Evolutionary conservation across 2,797 vertebrate species (phyloP), one percentile per base, ranked within the genome.

Genomic region (Onychomys torridus): DNA sequence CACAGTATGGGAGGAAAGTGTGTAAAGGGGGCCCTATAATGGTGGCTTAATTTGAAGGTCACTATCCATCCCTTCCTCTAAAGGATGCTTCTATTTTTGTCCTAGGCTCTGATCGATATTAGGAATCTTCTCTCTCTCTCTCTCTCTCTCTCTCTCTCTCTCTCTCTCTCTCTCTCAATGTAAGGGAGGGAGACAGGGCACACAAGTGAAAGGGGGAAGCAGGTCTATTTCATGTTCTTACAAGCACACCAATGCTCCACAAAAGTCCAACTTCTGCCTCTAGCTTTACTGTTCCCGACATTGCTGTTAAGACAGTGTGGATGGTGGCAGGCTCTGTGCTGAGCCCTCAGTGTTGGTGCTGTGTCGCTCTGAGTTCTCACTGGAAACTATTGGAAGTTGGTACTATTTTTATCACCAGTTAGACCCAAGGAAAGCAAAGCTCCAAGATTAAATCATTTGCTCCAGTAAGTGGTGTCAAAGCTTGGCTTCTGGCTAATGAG

Each of bases 401-500:
- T 89, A 52, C 92, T 96, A 61, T 96, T 97, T 97, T 92, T 34
- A 96, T 84, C 85, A 89, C 79, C 67, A 63, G 88, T 90, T 94
- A 96, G 49, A 90, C 57, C 77, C 57, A 90, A 90, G 76, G 23
- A 79, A 95, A 90, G 85, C 49, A 84, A 94, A 86, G 37, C 65
- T 94, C 75, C 57, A 69, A 55, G 92, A 78, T 96, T 96, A 94
- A 96, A 65, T 97, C 94, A 93, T 95, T 93, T 90, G 83, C 93
- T 89, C 95, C 91, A 91, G 89, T 73, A 91, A 89, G 46, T 87
- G 69, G 46, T 94, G 63, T 93, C 89, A 84, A 92, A 73, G 69
- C 89, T 85, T 61, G 85, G 78, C 83, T 93, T 93, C 89, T 87
- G 88, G 87, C 95, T 97, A 96, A 93, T 78, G 93, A 93, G 59